These are phyloP conservation scores for Corvus hawaiiensis DNA, from an alignment of 2,113 vertebrate species.

Conservation along the genomic window DNA sequence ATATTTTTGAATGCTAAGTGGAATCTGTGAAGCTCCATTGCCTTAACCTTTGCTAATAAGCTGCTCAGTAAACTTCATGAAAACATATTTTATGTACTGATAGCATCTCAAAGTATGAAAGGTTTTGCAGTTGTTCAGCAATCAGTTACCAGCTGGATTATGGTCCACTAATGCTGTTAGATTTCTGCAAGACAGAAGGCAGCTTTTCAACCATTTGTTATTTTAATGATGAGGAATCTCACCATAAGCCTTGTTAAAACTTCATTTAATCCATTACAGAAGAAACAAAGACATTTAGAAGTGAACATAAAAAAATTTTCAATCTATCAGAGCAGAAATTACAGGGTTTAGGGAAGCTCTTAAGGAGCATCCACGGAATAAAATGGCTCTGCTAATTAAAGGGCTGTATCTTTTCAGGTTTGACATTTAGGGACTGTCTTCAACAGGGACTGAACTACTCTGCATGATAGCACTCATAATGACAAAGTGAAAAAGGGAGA, in stretches of 20 bases:
- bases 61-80: slow-evolving; percentile 51
- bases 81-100: slow-evolving; percentile 37
- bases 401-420: slow-evolving; percentile 14
- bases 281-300: slow-evolving; percentile 70
- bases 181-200: slow-evolving; percentile 72
- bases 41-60: slow-evolving; percentile 44
- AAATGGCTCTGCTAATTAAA: slow-evolving; percentile 33
- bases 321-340: slow-evolving; percentile 68
- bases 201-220: slow-evolving; percentile 73
- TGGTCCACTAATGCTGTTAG: slow-evolving; percentile 63
- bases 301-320: slow-evolving; percentile 59
- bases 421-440: slow-evolving; percentile 41
- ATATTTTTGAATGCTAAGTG: slow-evolving; percentile 33
- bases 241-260: slow-evolving; percentile 76
- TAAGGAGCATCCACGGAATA: slow-evolving; percentile 32
- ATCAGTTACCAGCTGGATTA: slow-evolving; percentile 72
- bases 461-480: background rate
- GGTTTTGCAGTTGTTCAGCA: slow-evolving; percentile 48
- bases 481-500: slow-evolving; percentile 31
- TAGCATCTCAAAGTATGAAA: slow-evolving; percentile 37
- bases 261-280: slow-evolving; percentile 71
- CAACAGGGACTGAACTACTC: background rate
- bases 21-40: slow-evolving; percentile 25
- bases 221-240: slow-evolving; percentile 72
- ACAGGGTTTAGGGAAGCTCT: slow-evolving; percentile 38